Evolutionary conservation across 2,797 vertebrate genomes (phyloP), one percentile per base, ranked within the genome.

Genomic region (Babyrousa celebensis): DNA sequence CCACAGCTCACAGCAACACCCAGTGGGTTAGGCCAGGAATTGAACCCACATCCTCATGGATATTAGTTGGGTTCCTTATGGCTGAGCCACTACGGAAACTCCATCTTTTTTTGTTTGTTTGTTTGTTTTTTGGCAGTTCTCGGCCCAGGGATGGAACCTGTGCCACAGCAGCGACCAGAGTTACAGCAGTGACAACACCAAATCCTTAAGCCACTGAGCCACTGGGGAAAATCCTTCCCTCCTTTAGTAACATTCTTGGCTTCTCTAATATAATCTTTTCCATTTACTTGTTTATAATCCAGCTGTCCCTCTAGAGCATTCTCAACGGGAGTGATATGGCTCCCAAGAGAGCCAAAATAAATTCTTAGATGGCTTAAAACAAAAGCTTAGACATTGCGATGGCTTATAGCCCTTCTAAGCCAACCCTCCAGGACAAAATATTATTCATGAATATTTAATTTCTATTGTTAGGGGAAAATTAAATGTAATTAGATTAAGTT

Each of bases 391-490:
- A n/a, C 8, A 67, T 67, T 60, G 77, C 52, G 32, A 43, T 89
- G 43, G 63, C 56, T 40, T 71, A 48, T 72, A 71, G 25, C 36
- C 21, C 40, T 83, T 70, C 32, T 20, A 86, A 93, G 32, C 27
- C 86, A 74, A 9, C 40, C 40, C n/a, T 75, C 17, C 40, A 17
- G 25, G 27, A 58, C 52, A 86, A 71, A 63, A 58, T 68, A 8
- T 82, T 94, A 68, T 70, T 86, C 56, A 60, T 89, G 65, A 86
- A 32, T 15, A 77, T 83, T 93, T 90, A 72, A 36, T 88, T 88
- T 88, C 32, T 58, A 16, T 5, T 12, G 5, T 65, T 63, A 94
- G 54, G 27, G 27, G 82, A 17, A 75, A 52, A 80, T 36, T 27
- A 7, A 85, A 77, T 77, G 17, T 36, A 62, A 87, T 78, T 75